Evolutionary conservation across 2,113 vertebrate genomes (phyloP).

Genomic region (Rana temporaria): DNA sequence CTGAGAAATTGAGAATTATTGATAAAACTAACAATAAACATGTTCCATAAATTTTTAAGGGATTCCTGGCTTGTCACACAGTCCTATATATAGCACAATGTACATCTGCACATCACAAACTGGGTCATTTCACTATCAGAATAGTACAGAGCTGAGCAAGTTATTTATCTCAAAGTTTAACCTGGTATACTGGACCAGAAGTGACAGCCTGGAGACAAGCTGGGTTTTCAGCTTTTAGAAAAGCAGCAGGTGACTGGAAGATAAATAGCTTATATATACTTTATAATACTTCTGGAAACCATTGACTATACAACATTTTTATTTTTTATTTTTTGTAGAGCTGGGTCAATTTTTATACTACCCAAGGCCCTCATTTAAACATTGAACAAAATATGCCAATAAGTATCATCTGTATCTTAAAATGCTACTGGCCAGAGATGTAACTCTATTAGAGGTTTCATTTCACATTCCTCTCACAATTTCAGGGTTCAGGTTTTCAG

Average conservation of each 20-base stretch:
- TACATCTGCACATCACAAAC: conserved; percentile 23
- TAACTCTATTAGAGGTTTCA: not conserved
- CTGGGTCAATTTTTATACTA: conserved; percentile 14
- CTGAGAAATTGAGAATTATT: conserved; percentile 42
- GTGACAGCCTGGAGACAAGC: conserved; percentile 29
- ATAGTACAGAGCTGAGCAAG: conserved; percentile 14
- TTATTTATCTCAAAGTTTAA: conserved; percentile 40
- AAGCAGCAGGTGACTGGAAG: conserved; percentile 3
- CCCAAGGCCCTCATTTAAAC: conserved; percentile 16
- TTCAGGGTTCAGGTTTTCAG: conserved; percentile 12
- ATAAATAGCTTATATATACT: conserved; percentile 29
- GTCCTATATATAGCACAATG: conserved; percentile 24
- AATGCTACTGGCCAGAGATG: not conserved
- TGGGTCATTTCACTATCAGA: conserved; percentile 36
- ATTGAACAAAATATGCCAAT: not conserved
- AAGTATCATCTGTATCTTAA: not conserved
- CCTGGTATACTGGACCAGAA: conserved; percentile 17
- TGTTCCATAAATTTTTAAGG: conserved; percentile 34
- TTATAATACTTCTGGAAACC: conserved; percentile 16
- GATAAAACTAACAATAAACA: conserved; percentile 40
- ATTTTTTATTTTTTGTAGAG: not conserved
- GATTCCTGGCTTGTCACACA: not conserved
- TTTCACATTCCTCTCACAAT: conserved; percentile 16
- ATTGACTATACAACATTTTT: not conserved
- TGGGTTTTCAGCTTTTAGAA: conserved; percentile 3